Percentiles rank a stretch among this genome's conserved stretches.
Evolutionary conservation across 2,797 vertebrate species (phyloP).

Genomic region (Sphaeramia orbicularis): DNA sequence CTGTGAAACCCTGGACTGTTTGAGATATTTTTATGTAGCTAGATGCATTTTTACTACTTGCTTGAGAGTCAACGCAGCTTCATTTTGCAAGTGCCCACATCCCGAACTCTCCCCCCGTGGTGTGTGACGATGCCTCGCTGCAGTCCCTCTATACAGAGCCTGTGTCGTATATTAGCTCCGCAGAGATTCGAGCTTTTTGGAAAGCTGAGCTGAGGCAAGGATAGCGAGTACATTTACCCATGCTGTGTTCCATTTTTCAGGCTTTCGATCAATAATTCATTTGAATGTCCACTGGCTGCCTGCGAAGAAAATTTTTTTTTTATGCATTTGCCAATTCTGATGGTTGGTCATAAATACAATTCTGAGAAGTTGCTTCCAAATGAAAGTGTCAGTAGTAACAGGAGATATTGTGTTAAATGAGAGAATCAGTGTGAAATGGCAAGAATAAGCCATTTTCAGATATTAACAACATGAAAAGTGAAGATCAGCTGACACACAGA

Average conservation of each 20-base stretch:
- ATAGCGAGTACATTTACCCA: slow-evolving; percentile 66
- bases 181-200: slow-evolving; percentile 48
- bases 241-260: slow-evolving; percentile 55
- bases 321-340: slow-evolving; percentile 64
- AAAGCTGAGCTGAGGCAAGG: slow-evolving; percentile 40
- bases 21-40: slow-evolving; percentile 57
- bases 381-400: slow-evolving; percentile 58
- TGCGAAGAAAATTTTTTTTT: slow-evolving; percentile 9
- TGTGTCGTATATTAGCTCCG: slow-evolving; percentile 39
- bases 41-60: slow-evolving; percentile 36
- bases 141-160: slow-evolving; percentile 23
- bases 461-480: slow-evolving; percentile 29
- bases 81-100: slow-evolving; percentile 40
- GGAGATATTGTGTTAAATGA: slow-evolving; percentile 49
- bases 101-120: slow-evolving; percentile 4
- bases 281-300: slow-evolving; percentile 65
- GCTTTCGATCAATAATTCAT: slow-evolving; percentile 75
- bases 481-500: slow-evolving; percentile 36
- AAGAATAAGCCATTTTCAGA: slow-evolving; percentile 68
- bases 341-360: slow-evolving; percentile 62
- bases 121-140: neutral
- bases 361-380: slow-evolving; percentile 49
- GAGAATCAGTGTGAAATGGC: slow-evolving; percentile 39
- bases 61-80: slow-evolving; percentile 45
- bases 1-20: slow-evolving; percentile 56